Conservation (phyloP, 2,797 vertebrate genomes). For the Periophthalmus magnuspinnatus region DNA sequence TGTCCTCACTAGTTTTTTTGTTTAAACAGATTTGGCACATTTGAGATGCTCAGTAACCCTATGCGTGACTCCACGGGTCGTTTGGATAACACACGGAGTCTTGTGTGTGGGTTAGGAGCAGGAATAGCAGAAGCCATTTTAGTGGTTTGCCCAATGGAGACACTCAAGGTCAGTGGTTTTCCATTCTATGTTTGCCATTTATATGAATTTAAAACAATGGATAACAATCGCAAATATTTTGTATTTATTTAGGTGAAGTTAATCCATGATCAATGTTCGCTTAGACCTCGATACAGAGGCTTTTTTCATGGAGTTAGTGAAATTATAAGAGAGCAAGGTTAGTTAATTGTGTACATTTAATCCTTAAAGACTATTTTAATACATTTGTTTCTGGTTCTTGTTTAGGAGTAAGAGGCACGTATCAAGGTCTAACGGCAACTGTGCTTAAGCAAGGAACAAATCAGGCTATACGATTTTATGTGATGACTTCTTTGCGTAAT, state of each 20-base stretch:
- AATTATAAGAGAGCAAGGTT: slow-evolving; percentile 84
- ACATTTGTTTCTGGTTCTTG: slow-evolving; percentile 7
- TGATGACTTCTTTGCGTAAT: slow-evolving; percentile 83
- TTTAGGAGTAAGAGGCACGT: slow-evolving; percentile 81
- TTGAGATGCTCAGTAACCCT: slow-evolving; percentile 81
- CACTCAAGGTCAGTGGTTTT: slow-evolving; percentile 72
- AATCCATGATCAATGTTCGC: slow-evolving; percentile 84
- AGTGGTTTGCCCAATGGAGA: slow-evolving; percentile 84
- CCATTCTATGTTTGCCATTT: background rate
- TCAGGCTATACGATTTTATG: slow-evolving; percentile 85
- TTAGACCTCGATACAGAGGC: slow-evolving; percentile 80
- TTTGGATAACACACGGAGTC: slow-evolving; percentile 79
- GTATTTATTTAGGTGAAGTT: slow-evolving; percentile 77
- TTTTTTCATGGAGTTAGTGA: slow-evolving; percentile 84
- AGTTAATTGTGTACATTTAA: slow-evolving; percentile 55
- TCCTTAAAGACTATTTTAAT: background rate
- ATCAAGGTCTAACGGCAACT: slow-evolving; percentile 83
- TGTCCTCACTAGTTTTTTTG: background rate
- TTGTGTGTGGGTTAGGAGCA: slow-evolving; percentile 78
- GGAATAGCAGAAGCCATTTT: slow-evolving; percentile 78
- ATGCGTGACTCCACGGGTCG: slow-evolving; percentile 78
- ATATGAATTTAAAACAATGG: background rate
- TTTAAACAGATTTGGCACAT: slow-evolving; percentile 77
- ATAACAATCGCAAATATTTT: background rate
- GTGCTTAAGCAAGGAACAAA: slow-evolving; percentile 84